Percentiles rank a stretch among this genome's conserved stretches.
These are phyloP conservation scores for Apus apus DNA, from an alignment of 2,113 vertebrate species.

Conservation along the genomic window DNA sequence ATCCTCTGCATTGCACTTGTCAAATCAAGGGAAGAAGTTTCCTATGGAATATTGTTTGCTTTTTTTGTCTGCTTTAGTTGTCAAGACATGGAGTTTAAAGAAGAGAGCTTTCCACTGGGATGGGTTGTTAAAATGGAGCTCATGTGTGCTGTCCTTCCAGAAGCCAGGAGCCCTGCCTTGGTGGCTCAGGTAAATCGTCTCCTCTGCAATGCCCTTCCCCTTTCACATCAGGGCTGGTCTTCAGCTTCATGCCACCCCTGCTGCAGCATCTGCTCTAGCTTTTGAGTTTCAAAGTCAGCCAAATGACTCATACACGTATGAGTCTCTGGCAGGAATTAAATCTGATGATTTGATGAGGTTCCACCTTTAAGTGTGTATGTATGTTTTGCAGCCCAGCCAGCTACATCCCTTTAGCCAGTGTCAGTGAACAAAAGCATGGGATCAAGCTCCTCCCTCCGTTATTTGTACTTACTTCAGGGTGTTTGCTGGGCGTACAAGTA, in stretches of 20 bases:
- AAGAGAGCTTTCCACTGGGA: neutral
- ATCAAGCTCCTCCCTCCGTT: neutral
- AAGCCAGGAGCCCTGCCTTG: neutral
- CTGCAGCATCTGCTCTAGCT: neutral
- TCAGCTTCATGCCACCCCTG: neutral
- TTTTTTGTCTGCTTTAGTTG: slow-evolving; percentile 22
- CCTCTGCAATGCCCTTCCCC: neutral
- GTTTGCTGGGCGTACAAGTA: neutral
- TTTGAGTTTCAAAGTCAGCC: neutral
- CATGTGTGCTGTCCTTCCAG: neutral
- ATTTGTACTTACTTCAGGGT: neutral
- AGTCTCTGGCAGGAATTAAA: neutral
- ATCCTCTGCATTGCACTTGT: neutral
- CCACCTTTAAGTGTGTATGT: neutral
- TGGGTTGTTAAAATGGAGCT: neutral
- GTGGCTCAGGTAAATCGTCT: neutral
- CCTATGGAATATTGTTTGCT: neutral
- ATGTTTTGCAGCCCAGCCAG: neutral
- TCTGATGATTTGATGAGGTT: neutral
- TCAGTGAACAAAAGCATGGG: rapidly evolving
- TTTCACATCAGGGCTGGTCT: neutral
- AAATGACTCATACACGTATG: rapidly evolving
- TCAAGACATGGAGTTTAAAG: neutral
- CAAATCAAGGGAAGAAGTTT: neutral
- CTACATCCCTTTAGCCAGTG: rapidly evolving